These are phyloP conservation scores for Spheniscus mendiculus DNA, from an alignment of 2,113 vertebrate genomes.

Conservation along the genomic window DNA sequence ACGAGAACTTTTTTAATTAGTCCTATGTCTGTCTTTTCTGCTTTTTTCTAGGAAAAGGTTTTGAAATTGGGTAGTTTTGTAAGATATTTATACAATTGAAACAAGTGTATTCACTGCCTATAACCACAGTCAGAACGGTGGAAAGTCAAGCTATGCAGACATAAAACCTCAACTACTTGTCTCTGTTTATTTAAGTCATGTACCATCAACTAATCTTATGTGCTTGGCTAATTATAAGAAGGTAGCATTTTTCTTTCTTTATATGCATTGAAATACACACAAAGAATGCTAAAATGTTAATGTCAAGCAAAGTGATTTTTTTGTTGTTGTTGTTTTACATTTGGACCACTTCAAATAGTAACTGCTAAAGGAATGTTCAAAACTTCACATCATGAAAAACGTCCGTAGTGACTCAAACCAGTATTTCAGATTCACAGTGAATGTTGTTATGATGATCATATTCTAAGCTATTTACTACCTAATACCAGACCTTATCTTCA, in stretches of 20 bases:
- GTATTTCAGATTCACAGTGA: not conserved
- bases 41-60: not conserved
- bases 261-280: not conserved
- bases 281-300: not conserved
- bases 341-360: not conserved
- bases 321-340: not conserved
- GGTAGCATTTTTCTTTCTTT: not conserved
- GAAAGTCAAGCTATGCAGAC: not conserved
- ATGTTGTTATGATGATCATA: not conserved
- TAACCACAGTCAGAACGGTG: not conserved
- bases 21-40: not conserved
- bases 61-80: not conserved
- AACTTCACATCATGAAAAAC: not conserved
- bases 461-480: not conserved
- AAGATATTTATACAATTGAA: not conserved
- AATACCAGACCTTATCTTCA: not conserved
- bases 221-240: conserved; percentile 7
- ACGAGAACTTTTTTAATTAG: not conserved
- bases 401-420: not conserved
- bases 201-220: conserved; percentile 41
- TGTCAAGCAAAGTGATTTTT: not conserved
- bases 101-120: not conserved
- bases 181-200: not conserved
- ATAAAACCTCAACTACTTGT: not conserved
- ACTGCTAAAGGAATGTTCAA: not conserved